These are phyloP conservation scores for Syrphus vitripennis DNA, from an alignment of 2,888 invertebrate genomes.

Conservation along the genomic window DNA sequence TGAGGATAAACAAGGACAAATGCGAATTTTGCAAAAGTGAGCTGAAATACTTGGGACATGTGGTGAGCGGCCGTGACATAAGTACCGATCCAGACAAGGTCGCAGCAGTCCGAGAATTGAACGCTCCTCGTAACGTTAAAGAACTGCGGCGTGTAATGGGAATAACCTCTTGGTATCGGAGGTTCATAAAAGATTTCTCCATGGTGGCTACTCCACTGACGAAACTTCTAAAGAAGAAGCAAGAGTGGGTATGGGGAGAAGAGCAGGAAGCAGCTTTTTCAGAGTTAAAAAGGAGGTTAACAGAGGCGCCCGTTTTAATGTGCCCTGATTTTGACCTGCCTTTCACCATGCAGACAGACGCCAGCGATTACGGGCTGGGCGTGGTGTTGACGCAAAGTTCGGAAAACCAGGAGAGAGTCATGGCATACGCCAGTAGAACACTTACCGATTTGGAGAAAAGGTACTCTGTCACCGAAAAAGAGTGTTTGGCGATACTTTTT, in stretches of 20 bases:
- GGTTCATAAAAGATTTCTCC: constrained; percentile 33
- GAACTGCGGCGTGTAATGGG: constrained; percentile 24
- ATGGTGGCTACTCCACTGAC: constrained; percentile 6
- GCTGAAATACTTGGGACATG: constrained; percentile 30
- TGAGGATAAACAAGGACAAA: background rate
- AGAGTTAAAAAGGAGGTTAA: background rate
- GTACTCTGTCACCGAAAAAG: background rate
- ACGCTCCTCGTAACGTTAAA: background rate
- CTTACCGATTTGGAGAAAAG: background rate
- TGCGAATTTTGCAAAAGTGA: background rate
- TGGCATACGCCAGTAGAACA: background rate
- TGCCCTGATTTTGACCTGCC: constrained; percentile 19
- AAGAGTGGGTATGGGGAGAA: constrained; percentile 25
- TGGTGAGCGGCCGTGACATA: constrained; percentile 18
- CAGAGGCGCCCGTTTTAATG: background rate
- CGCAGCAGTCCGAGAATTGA: background rate
- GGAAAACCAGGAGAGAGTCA: background rate
- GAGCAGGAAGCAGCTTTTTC: constrained; percentile 27
- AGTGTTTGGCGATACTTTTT: background rate
- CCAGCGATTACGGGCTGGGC: background rate
- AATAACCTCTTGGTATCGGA: constrained; percentile 36
- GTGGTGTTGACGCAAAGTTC: background rate
- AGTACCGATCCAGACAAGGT: constrained; percentile 33
- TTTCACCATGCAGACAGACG: constrained; percentile 45
- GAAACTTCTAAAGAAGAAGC: constrained; percentile 28